Conservation (phyloP, 1,140 invertebrate genomes). For the Ostrea denselamellosa region DNA sequence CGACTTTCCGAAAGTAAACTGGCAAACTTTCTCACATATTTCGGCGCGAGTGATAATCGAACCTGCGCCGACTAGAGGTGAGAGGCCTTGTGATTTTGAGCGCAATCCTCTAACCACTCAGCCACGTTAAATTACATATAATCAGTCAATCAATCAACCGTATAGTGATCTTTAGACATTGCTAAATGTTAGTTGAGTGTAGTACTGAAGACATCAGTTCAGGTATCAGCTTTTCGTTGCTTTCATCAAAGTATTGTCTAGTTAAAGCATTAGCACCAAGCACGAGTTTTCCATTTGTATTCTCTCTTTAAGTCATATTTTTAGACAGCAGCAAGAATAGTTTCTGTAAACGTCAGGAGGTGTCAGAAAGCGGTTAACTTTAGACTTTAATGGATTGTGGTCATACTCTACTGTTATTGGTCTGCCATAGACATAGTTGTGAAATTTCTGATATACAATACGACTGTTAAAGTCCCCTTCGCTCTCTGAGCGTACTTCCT, state of each 20-base stretch:
- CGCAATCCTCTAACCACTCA: too few species aligned
- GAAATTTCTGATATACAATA: constrained; percentile 77
- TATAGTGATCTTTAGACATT: not conserved
- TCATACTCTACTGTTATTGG: not conserved
- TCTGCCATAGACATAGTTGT: constrained; percentile 75
- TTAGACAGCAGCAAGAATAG: not conserved
- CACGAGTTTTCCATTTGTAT: constrained; percentile 27
- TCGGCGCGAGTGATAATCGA: too few species aligned
- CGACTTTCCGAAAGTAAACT: too few species aligned
- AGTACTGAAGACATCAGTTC: not conserved
- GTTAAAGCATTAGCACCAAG: not conserved
- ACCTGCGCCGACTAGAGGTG: too few species aligned
- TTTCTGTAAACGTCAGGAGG: constrained; percentile 28
- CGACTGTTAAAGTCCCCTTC: constrained; percentile 79
- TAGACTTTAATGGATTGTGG: too few species aligned
- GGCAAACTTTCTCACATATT: too few species aligned
- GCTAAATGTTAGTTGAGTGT: not conserved
- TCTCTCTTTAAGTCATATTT: not conserved
- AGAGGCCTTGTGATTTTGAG: too few species aligned
- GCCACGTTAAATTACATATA: too few species aligned
- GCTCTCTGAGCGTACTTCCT: constrained; percentile 77
- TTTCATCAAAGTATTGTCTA: not conserved
- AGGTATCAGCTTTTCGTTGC: not conserved
- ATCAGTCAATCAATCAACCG: too few species aligned
- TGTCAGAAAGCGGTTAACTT: not conserved